These are phyloP conservation scores for Epirrita christyi DNA, from an alignment of 2,888 invertebrate species.

Conservation along the genomic window DNA sequence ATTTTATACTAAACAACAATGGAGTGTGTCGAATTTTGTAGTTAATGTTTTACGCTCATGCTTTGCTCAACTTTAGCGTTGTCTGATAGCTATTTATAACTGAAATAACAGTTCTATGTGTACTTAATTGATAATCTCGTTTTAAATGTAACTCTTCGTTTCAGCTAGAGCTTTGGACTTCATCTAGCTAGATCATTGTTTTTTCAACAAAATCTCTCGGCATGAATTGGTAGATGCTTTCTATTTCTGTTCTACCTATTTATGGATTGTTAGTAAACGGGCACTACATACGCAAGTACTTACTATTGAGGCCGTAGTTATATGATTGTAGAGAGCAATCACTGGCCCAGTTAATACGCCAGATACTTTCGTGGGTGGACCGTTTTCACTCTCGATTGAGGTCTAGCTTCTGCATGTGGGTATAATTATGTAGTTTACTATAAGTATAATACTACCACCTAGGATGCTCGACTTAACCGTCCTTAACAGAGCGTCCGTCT, in stretches of 20 bases:
- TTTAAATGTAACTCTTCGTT: neutral
- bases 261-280: neutral
- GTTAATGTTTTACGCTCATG: neutral
- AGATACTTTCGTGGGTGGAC: slow-evolving; percentile 12
- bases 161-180: neutral
- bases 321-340: slow-evolving; percentile 26
- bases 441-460: no score
- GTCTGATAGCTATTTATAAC: no score
- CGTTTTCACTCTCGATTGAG: slow-evolving; percentile 25
- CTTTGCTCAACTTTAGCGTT: no score
- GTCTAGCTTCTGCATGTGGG: slow-evolving; percentile 1
- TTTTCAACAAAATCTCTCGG: no score
- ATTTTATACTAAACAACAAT: slow-evolving; percentile 15
- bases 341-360: slow-evolving; percentile 28
- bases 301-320: slow-evolving; percentile 6
- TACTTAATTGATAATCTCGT: no score
- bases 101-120: no score
- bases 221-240: neutral
- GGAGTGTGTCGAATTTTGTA: neutral
- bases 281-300: neutral
- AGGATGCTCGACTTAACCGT: no score
- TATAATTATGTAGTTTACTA: neutral
- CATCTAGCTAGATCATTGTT: neutral
- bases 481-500: no score
- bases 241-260: neutral